Evolutionary conservation across 2,888 invertebrate genomes (phyloP), one percentile per base, ranked within the genome.

Genomic region (Carcina quercana): DNA sequence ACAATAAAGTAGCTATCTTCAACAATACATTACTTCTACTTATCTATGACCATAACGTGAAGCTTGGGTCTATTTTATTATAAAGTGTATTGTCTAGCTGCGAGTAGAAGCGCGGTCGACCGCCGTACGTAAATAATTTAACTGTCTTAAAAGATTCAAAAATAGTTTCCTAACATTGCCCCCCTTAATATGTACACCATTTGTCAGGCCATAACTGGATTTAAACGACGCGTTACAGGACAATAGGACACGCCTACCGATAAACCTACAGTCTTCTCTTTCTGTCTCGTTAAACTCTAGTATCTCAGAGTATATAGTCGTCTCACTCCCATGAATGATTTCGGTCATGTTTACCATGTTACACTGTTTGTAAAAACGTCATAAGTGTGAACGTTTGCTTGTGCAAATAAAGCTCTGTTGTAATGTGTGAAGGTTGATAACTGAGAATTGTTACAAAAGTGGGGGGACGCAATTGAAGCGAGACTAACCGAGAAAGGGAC

Each of bases 91-190:
- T 80, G 82, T 80, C 80, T 75, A 54, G 63, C 69, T 66, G 63
- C 56, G 66, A n/a, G n/a, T n/a, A 70, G 62, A 62, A 73, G 73
- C 63, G 58, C 68, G 73, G 71, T 67, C 67, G 69, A 71, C 79
- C 76, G 55, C 64, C 61, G 64, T 67, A 72, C 72, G 68, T 83
- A 83, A 83, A 83, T 82, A 82, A 82, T 83, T 82, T 80, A 83
- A 78, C 76, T 78, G 80, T 83, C 82, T 83, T 83, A 83, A 83
- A 83, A 83, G 82, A 83, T 83, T 83, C 83, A 83, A 83, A 83
- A 83, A 83, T 83, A 83, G 83, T 83, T 79, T 82, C 70, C 80
- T 80, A 78, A 80, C 82, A 78, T 78, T 76, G 75, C 82, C 83
- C 80, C 78, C 79, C 75, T 73, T 79, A 79, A 82, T 82, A 80